Conservation (phyloP, 2,888 invertebrate species). For the Pinctada fucata region DNA sequence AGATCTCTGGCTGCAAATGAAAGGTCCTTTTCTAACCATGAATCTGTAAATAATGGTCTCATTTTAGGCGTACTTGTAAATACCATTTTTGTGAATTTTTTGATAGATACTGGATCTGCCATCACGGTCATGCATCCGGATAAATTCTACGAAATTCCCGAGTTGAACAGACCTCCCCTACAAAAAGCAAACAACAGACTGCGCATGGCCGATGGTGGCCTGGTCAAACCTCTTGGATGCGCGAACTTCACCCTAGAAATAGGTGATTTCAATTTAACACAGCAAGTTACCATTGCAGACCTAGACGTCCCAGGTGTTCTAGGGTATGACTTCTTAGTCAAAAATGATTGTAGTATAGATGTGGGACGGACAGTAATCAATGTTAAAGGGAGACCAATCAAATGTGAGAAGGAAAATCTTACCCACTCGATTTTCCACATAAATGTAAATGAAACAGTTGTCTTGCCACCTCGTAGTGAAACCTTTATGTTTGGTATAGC, state of each 20-base stretch:
- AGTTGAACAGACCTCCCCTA: neutral
- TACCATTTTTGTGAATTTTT: neutral
- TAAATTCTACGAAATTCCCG: slow-evolving; percentile 7
- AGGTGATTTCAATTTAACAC: neutral
- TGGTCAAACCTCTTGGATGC: neutral
- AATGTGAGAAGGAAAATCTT: neutral
- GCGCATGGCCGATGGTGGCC: slow-evolving; percentile 12
- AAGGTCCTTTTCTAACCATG: no score
- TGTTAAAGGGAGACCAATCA: neutral
- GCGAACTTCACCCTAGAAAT: slow-evolving; percentile 4
- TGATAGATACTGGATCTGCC: slow-evolving; percentile 19
- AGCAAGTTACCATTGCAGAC: slow-evolving; percentile 3
- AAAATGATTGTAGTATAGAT: neutral
- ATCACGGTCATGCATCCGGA: slow-evolving; percentile 5
- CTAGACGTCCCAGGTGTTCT: slow-evolving; percentile 13
- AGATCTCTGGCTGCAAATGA: neutral
- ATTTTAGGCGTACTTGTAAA: neutral
- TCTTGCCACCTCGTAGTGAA: slow-evolving; percentile 3
- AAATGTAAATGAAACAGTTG: neutral
- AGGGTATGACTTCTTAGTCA: slow-evolving; percentile 17
- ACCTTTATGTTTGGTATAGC: neutral
- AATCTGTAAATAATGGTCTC: neutral
- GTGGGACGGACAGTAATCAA: neutral
- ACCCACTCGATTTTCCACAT: neutral
- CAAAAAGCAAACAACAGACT: neutral